Base-by-base conservation (phyloP, 2,113 vertebrate genomes). In the Albula glossodonta region DNA sequence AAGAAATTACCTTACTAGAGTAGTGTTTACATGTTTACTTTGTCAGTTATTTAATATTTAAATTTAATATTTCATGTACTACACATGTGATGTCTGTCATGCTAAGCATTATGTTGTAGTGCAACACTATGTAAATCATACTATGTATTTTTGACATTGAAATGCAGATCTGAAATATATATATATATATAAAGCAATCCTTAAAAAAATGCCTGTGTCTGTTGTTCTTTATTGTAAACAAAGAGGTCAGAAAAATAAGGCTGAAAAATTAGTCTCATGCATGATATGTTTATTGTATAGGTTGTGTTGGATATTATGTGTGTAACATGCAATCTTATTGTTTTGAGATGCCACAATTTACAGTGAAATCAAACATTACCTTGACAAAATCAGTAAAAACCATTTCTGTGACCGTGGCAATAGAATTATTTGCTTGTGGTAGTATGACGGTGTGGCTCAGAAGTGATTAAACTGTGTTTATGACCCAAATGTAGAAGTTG, bases 41-140 rank as follows among this genome's bases (percentile, higher is more conserved):
- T 97, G 95, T 97, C 94, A 95, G 93, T 97, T 99, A 99, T 99
- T 99, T 99, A 98, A 99, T 99, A 99, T 99, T 99, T 99, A 99
- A 96, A 94, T 93, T 66, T 91, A 93, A 98, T 97, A 96, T 98
- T 98, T 98, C 96, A 97, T 96, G 97, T 98, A 97, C 95, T 97
- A 96, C 96, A 97, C 96, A 95, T 95, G 96, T 98, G 96, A 96
- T 93, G 94, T 97, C 97, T 96, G 96, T 98, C 97, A 96, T 96
- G 94, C 94, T 94, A 96, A 97, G 95, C 95, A 95, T 97, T 97
- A 96, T 97, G 96, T 97, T 96, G 97, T 98, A 98, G 97, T 98
- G 96, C 96, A 98, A 97, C 94, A 96, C 95, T 96, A 81, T 97
- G 97, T 98, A 97, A 98, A 98, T 98, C 97, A 98, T 97, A 96